phyloP scores from a whole-genome alignment of 2,113 vertebrate genomes.

The Ranitomeya imitator region DNA sequence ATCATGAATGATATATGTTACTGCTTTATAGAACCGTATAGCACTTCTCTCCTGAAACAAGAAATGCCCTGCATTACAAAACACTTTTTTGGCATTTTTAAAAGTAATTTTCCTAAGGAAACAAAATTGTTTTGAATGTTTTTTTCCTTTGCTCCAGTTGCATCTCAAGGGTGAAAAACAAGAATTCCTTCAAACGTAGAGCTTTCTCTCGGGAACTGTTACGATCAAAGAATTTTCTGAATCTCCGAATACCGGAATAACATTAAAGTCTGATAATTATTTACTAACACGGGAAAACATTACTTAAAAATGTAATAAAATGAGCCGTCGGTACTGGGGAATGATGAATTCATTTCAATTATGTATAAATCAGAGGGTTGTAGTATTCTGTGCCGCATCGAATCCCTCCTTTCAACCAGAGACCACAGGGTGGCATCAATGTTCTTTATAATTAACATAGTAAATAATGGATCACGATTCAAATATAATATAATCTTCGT shows the following conservation, averaged over 20 bases:
- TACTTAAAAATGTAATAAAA: background rate
- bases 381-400: background rate
- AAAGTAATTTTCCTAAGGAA: background rate
- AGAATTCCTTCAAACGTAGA: background rate
- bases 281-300: background rate
- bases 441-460: conserved; percentile 54
- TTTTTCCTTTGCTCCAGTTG: background rate
- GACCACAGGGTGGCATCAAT: conserved; percentile 57
- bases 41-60: background rate
- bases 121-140: background rate
- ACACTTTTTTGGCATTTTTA: conserved; percentile 3
- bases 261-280: conserved; percentile 12
- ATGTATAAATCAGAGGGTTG: conserved; percentile 5
- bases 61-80: background rate
- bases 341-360: background rate
- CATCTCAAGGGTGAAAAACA: conserved; percentile 1
- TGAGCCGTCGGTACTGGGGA: background rate
- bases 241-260: background rate
- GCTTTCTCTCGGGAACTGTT: background rate
- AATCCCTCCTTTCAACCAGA: conserved; percentile 22
- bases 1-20: background rate
- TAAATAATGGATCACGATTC: conserved; percentile 47
- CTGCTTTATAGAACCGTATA: background rate
- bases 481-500: background rate
- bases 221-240: background rate